Percentiles rank a stretch among this genome's conserved stretches.
Evolutionary conservation across 2,888 invertebrate species (phyloP).

Genomic region (Ichneumoninae sp.): DNA sequence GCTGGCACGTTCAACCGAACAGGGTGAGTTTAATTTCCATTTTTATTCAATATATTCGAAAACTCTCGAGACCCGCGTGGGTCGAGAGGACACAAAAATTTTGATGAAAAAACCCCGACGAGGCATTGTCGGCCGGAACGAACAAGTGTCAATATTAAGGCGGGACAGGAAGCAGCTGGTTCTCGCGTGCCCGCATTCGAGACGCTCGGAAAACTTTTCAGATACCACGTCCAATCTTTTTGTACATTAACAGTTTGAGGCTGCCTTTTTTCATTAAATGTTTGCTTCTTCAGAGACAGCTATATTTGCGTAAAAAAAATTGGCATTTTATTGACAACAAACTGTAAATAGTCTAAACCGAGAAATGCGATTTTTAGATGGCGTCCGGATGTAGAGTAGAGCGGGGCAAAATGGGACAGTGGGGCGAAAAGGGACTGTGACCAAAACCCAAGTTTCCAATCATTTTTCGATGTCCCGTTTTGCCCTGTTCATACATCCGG

Average conservation of each 20-base stretch:
- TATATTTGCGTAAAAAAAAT: no score
- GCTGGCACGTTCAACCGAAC: constrained; percentile 89
- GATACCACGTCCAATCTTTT: constrained; percentile 52
- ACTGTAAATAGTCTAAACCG: no score
- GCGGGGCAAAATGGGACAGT: no score
- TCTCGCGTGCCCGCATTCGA: constrained; percentile 65
- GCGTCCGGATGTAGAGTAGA: no score
- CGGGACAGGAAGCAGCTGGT: constrained; percentile 61
- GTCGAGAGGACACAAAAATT: constrained; percentile 23
- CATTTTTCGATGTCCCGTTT: no score
- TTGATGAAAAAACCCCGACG: constrained; percentile 27
- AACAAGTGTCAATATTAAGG: constrained; percentile 59
- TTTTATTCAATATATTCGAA: constrained; percentile 36
- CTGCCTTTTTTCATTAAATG: constrained; percentile 20
- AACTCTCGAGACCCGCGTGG: background rate
- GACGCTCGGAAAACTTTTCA: constrained; percentile 47
- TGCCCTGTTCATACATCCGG: no score
- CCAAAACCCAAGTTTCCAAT: no score
- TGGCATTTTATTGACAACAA: no score
- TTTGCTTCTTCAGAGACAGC: background rate
- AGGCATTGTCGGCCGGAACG: constrained; percentile 45
- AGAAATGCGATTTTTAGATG: no score
- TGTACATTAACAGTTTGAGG: constrained; percentile 35
- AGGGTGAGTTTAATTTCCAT: constrained; percentile 85
- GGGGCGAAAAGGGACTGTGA: no score